phyloP scores from a whole-genome alignment of 2,113 vertebrate genomes.

The Pomatorhinus ruficollis region DNA sequence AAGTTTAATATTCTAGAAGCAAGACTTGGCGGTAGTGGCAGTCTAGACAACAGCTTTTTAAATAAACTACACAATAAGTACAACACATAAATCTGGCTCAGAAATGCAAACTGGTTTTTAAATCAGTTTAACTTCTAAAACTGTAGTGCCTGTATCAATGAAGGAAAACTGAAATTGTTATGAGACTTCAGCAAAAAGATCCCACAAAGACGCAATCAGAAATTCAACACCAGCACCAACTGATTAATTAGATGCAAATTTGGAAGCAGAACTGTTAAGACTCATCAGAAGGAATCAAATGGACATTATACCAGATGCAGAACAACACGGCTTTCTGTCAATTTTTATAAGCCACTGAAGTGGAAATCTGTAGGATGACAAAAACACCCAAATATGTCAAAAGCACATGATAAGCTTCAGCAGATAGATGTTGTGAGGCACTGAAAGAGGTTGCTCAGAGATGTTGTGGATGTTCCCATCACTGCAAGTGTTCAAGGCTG shows the following conservation, averaged over 20 bases:
- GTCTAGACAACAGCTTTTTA: background rate
- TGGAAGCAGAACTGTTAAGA: background rate
- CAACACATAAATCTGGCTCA: background rate
- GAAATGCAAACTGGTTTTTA: background rate
- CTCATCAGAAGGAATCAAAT: background rate
- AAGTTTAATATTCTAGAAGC: constrained; percentile 33
- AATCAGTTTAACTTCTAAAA: background rate
- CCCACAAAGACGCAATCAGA: background rate
- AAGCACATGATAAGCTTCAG: background rate
- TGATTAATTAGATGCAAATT: background rate
- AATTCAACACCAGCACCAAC: background rate
- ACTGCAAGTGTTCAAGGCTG: fast-evolving
- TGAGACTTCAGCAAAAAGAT: background rate
- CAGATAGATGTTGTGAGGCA: background rate
- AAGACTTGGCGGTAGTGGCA: background rate
- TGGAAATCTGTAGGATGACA: background rate
- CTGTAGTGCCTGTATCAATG: background rate
- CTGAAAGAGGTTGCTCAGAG: background rate
- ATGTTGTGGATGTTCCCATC: background rate
- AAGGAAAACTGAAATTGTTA: background rate
- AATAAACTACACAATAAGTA: background rate
- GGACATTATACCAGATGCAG: background rate
- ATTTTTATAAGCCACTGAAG: background rate
- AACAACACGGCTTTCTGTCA: background rate
- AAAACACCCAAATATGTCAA: background rate